Evolutionary conservation across 2,113 vertebrate genomes (phyloP), one percentile per base, ranked within the genome.

Genomic region (Polypterus bichir): DNA sequence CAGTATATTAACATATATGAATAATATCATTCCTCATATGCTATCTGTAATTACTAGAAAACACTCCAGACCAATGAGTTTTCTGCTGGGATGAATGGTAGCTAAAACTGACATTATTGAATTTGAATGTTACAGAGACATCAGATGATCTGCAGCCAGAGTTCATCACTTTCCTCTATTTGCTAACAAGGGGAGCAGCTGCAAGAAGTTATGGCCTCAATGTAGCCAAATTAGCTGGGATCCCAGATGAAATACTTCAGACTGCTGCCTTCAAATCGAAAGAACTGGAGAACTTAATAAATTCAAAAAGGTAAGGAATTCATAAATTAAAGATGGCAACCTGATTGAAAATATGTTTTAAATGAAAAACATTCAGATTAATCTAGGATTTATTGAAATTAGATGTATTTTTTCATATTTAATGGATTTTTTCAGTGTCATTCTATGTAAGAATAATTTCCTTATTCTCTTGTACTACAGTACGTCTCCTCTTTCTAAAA

Each of bases 81-180:
- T 27, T 27, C 27, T 27, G 27, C 27, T 27, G 1, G 27, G 27
- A 27, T 27, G 27, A 27, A 27, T 27, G 27, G 27, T 1, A n/a
- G 52, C 52, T 8, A 54, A 54, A n/a, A 54, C 7, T 54, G 52
- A 54, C 52, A 54, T 7, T 7, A 27, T n/a, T 8, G 7, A 54
- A 8, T 51, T 49, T 54, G 5, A 62, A 54, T 46, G 0, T 62
- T 65, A 3, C 55, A 89, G 87, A 64, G 7, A 58, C 53, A 62
- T 65, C 81, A 66, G 74, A 65, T 63, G 87, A 89, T 55, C 74
- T 83, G 65, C 79, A 76, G 59, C 90, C 89, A 48, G 90, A 94
- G 74, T 93, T 86, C 75, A 89, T 99, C 74, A 98, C 93, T 62
- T 99, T 98, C 70, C 90, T 99, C 66, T 99, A 97, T 79, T 91